These are phyloP conservation scores for Chymomyza costata DNA, from an alignment of 1,140 invertebrate genomes.

Conservation along the genomic window DNA sequence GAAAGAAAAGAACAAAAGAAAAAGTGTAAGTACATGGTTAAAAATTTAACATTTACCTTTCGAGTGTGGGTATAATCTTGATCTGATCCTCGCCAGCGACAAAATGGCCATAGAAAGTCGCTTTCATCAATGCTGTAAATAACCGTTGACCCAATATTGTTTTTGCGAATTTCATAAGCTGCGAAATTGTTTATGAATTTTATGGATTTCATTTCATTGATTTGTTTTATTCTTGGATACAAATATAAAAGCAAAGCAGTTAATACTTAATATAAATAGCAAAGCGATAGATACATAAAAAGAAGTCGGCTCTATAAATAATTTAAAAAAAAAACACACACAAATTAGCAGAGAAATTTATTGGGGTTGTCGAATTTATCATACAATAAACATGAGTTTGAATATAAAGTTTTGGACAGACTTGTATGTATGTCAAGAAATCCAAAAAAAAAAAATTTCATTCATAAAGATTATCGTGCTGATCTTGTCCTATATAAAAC, in stretches of 20 bases:
- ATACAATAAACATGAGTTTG: no score
- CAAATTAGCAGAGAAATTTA: no score
- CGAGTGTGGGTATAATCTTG: slow-evolving; percentile 71
- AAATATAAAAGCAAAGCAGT: neutral
- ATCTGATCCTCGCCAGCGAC: slow-evolving; percentile 86
- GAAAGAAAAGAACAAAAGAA: slow-evolving; percentile 68
- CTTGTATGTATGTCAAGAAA: no score
- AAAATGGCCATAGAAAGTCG: slow-evolving; percentile 97
- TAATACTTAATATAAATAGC: no score
- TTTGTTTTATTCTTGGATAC: neutral
- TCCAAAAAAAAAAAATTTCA: no score
- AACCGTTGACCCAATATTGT: slow-evolving; percentile 85
- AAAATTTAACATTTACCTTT: slow-evolving; percentile 69
- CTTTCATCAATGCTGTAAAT: slow-evolving; percentile 88
- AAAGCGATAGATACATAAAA: no score
- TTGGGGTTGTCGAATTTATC: no score
- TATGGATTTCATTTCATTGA: slow-evolving; percentile 20
- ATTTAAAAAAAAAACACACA: no score
- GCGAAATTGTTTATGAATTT: slow-evolving; percentile 68
- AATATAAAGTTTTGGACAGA: no score
- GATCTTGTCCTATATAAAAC: no score
- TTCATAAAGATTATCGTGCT: no score
- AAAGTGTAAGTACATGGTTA: slow-evolving; percentile 58
- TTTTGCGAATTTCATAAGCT: slow-evolving; percentile 90
- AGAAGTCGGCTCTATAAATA: no score